phyloP scores from a whole-genome alignment of 2,888 invertebrate genomes.

The Zootermopsis nevadensis region DNA sequence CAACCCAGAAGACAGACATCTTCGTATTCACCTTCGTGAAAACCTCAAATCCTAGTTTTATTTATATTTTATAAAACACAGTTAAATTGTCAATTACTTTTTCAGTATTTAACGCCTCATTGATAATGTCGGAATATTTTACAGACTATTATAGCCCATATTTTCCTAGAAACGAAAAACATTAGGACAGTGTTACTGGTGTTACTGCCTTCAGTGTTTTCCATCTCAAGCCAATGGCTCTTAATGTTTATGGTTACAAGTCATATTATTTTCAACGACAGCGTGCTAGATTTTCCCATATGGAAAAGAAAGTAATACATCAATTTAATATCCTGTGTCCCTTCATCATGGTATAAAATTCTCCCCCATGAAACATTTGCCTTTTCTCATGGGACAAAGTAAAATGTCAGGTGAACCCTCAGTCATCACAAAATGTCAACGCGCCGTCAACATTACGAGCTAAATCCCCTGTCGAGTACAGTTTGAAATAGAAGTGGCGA shows the following conservation, averaged over 20 bases:
- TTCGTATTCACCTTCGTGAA: too few relatives aligned
- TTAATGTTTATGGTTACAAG: neutral
- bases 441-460: neutral
- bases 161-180: too few relatives aligned
- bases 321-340: conserved; percentile 28
- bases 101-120: too few relatives aligned
- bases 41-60: too few relatives aligned
- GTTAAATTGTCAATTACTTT: too few relatives aligned
- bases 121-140: too few relatives aligned
- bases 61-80: too few relatives aligned
- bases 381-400: conserved; percentile 24
- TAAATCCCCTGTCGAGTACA: neutral
- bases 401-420: conserved; percentile 39
- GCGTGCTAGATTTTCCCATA: conserved; percentile 12
- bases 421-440: conserved; percentile 40
- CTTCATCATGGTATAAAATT: conserved; percentile 27
- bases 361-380: conserved; percentile 37
- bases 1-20: too few relatives aligned
- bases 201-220: neutral
- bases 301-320: conserved; percentile 31
- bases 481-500: neutral
- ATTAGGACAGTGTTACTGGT: neutral
- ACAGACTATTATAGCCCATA: too few relatives aligned
- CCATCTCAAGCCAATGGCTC: neutral
- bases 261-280: neutral